These are phyloP conservation scores for Campaea margaritaria DNA, from an alignment of 2,888 invertebrate species.

Conservation along the genomic window DNA sequence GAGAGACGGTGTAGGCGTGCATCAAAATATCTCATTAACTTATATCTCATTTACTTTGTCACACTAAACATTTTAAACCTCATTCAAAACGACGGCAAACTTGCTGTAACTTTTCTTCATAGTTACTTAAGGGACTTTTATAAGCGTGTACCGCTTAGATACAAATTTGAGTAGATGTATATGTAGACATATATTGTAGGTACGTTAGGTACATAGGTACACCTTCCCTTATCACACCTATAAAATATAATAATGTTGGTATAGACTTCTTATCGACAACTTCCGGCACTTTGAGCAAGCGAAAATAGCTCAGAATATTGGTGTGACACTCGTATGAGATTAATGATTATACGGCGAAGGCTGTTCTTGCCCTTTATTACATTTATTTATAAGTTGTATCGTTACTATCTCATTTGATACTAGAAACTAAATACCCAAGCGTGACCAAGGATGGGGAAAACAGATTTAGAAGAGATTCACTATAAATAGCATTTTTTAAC, in stretches of 20 bases:
- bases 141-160: neutral
- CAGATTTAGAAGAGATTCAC: too few species aligned
- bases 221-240: too few species aligned
- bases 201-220: too few species aligned
- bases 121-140: too few species aligned
- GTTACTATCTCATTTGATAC: neutral
- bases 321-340: constrained; percentile 23
- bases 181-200: neutral
- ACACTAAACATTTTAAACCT: too few species aligned
- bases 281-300: constrained; percentile 22
- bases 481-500: too few species aligned
- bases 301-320: constrained; percentile 30
- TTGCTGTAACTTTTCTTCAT: too few species aligned
- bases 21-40: too few species aligned
- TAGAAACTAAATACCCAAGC: neutral
- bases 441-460: too few species aligned
- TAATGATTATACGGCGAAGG: constrained; percentile 23
- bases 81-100: too few species aligned
- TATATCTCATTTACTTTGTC: too few species aligned
- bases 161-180: neutral
- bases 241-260: constrained; percentile 10
- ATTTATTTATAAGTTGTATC: neutral
- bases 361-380: constrained; percentile 3
- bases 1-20: too few species aligned
- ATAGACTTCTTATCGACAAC: constrained; percentile 21